A percentile compares a stretch with the other conserved stretches of the same genome.
phyloP scores from a whole-genome alignment of 2,888 invertebrate genomes.

The Malacosoma neustria region DNA sequence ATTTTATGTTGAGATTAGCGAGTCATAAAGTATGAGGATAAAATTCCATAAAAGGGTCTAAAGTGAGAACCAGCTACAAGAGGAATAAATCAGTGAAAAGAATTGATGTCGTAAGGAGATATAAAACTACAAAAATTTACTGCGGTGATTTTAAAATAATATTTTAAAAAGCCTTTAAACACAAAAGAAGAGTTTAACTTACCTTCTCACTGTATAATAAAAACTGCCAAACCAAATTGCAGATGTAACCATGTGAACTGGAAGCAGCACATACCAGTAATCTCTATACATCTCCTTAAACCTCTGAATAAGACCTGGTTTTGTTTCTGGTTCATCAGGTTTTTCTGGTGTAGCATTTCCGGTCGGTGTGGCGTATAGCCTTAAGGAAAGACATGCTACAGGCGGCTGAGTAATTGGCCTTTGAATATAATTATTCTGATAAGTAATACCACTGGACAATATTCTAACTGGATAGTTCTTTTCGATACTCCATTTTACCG shows the following conservation, averaged over 20 bases:
- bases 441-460: conserved; percentile 35
- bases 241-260: conserved; percentile 94
- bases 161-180: no score
- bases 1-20: no score
- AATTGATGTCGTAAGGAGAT: no score
- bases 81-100: no score
- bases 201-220: conserved; percentile 92
- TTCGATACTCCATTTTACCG: conserved; percentile 39
- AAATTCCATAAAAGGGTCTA: no score
- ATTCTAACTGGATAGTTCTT: conserved; percentile 33
- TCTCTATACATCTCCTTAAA: conserved; percentile 95
- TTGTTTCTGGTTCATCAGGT: conserved; percentile 26
- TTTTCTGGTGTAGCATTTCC: conserved; percentile 16
- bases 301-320: conserved; percentile 81
- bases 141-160: no score
- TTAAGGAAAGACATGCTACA: conserved; percentile 12
- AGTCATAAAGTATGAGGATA: no score
- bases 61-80: no score
- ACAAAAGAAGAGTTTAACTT: no score
- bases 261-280: conserved; percentile 97
- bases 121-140: no score
- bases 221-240: conserved; percentile 91
- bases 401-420: conserved; percentile 8
- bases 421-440: conserved; percentile 23
- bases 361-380: conserved; percentile 29